phyloP scores from a whole-genome alignment of 2,113 vertebrate genomes.

The Neomonachus schauinslandi region DNA sequence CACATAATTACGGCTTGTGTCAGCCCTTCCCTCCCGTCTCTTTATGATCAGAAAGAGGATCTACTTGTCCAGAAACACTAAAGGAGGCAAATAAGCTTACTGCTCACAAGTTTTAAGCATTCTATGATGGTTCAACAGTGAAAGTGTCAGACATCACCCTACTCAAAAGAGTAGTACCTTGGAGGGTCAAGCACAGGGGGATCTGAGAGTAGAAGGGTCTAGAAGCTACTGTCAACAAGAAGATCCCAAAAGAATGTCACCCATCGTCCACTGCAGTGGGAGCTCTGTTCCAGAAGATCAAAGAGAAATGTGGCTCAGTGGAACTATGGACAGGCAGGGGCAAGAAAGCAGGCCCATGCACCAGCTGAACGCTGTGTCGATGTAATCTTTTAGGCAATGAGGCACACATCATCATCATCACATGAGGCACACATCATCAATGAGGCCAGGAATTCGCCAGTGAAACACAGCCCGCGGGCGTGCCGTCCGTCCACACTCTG shows the following conservation, averaged over 20 bases:
- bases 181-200: not conserved
- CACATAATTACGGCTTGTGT: not conserved
- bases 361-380: fast-evolving
- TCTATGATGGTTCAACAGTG: not conserved
- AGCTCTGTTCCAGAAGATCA: not conserved
- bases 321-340: not conserved
- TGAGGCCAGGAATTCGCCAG: not conserved
- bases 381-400: not conserved
- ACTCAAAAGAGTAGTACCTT: not conserved
- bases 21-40: not conserved
- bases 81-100: not conserved
- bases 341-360: not conserved
- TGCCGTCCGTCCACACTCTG: not conserved
- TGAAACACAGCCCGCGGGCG: not conserved
- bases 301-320: not conserved
- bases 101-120: not conserved
- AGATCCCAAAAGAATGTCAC: not conserved
- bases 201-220: not conserved
- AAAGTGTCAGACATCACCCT: no score
- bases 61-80: not conserved
- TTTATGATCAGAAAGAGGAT: not conserved
- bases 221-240: not conserved
- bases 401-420: no score
- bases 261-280: not conserved
- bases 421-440: not conserved